Base-by-base conservation (phyloP, 2,113 vertebrate species). In the Ctenodactylus gundi region DNA sequence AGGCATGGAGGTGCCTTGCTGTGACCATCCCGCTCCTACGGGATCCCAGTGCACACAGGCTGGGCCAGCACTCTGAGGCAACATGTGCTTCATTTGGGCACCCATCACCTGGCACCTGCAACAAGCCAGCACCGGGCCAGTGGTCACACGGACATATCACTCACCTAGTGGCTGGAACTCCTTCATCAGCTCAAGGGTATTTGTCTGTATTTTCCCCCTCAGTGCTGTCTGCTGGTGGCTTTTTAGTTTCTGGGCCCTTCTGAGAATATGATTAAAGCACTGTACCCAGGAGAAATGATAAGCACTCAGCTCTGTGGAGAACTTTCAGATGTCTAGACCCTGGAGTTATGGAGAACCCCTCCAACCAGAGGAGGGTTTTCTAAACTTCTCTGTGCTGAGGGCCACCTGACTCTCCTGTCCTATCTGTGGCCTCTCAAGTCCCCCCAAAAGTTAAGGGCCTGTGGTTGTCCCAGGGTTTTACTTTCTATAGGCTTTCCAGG, bases 391-490 rank as follows among this genome's bases (percentile, higher is more conserved):
- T 53, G 53, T 27, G 36, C 17, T 14, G 58, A 92, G 51, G 60
- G 49, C 11, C 64, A 49, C 12, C 8, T 29, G 23, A 4, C 39
- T 73, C 15, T 57, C 64, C 21, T 55, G 6, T 6, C 6, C n/a
- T 36, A 31, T 14, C 15, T 1, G 7, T 4, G 67, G 64, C 31
- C 0, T 9, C 75, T 14, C 3, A 10, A 58, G 18, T 11, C 3
- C 11, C 13, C 51, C 55, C 23, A 41, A 51, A 49, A 4, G n/a
- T 53, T 18, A 23, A 55, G 72, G 55, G 72, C 17, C 14, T 57
- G 10, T 49, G 17, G 39, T n/a, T 4, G 58, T 12, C 70, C 34
- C 12, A 25, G 88, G 31, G 5, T 11, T 55, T 80, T 72, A 21
- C 10, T 65, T 55, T 60, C 70, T 1, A 13, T 4, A 77, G 58